A percentile compares a stretch with the other conserved stretches of the same genome.
Conservation (phyloP, 2,797 vertebrate genomes). For the Pelobates cultripes region DNA sequence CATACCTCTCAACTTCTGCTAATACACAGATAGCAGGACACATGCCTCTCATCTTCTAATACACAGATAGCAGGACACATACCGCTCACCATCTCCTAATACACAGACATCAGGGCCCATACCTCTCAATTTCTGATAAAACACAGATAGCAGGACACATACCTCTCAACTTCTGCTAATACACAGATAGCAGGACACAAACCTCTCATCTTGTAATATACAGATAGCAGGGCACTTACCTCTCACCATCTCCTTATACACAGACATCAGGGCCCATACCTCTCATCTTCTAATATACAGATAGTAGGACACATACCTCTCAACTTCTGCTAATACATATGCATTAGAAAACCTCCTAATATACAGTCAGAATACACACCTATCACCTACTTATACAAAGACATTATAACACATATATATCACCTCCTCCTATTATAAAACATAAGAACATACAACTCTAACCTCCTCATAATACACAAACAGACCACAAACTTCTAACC, state of each 20-base stretch:
- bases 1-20: background rate
- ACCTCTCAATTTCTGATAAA: background rate
- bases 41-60: background rate
- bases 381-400: constrained; percentile 2
- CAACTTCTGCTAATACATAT: background rate
- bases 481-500: background rate
- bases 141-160: background rate
- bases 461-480: constrained; percentile 1
- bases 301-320: background rate
- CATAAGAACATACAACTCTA: background rate
- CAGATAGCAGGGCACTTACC: background rate
- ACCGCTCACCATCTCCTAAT: background rate
- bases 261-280: background rate
- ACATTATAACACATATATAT: background rate
- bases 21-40: constrained; percentile 9
- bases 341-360: background rate
- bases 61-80: constrained; percentile 3
- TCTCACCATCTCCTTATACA: background rate
- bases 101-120: constrained; percentile 5
- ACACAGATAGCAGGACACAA: background rate
- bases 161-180: background rate
- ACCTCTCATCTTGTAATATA: background rate
- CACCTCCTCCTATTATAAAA: background rate
- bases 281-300: background rate
- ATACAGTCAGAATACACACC: background rate